A percentile compares a stretch with the other conserved stretches of the same genome.
phyloP scores from a whole-genome alignment of 2,888 invertebrate genomes.

The Heliconius charithonia region DNA sequence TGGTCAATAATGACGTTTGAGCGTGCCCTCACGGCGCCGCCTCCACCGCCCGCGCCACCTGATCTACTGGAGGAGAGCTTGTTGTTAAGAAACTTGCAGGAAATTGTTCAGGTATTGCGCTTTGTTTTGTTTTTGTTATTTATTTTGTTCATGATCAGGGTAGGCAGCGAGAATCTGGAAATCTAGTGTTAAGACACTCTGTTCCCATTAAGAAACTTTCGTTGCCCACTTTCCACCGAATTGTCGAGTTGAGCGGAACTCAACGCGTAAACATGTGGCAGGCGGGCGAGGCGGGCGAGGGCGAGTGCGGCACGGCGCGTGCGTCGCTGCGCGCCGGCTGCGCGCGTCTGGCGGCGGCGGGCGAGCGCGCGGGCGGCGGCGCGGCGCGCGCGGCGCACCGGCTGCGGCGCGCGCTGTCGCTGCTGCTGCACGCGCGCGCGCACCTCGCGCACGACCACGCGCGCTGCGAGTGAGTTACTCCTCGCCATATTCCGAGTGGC shows the following conservation, averaged over 20 bases:
- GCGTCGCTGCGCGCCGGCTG: conserved; percentile 68
- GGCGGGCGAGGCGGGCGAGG: conserved; percentile 47
- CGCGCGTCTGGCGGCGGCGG: conserved; percentile 64
- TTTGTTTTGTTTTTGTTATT: background rate
- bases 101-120: conserved; percentile 86
- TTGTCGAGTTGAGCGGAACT: too few species aligned
- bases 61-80: conserved; percentile 82
- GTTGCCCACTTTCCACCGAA: too few species aligned
- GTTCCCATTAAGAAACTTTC: too few species aligned
- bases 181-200: too few species aligned
- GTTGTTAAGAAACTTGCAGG: conserved; percentile 91
- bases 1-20: conserved; percentile 99
- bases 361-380: conserved; percentile 72
- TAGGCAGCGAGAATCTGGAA: too few species aligned
- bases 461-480: conserved; percentile 72
- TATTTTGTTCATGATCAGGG: background rate
- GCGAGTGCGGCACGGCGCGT: conserved; percentile 59
- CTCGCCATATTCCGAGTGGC: too few species aligned
- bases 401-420: conserved; percentile 70
- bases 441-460: conserved; percentile 76
- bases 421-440: conserved; percentile 72
- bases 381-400: conserved; percentile 75
- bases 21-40: conserved; percentile 86
- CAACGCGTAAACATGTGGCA: background rate
- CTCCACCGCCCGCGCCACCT: conserved; percentile 82